Percentiles rank a stretch among this genome's conserved stretches.
Evolutionary conservation across 2,888 invertebrate species (phyloP).

Genomic region (Drosophila suboccidentalis): DNA sequence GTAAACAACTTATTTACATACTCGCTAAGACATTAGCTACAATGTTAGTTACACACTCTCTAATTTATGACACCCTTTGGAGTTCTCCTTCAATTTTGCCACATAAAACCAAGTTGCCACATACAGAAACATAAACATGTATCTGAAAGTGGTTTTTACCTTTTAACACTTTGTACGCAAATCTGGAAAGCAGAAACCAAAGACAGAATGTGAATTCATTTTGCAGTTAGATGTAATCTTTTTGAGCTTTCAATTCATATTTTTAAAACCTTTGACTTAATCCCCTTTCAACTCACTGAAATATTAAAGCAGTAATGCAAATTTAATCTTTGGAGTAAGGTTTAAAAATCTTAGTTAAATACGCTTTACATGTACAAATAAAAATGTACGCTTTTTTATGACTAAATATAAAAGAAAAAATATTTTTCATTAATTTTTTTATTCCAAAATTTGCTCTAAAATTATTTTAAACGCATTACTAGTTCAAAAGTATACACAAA

Average conservation of each 20-base stretch:
- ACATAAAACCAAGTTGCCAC: conserved; percentile 33
- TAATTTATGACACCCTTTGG: conserved; percentile 16
- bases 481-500: too few species aligned
- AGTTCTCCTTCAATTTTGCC: conserved; percentile 12
- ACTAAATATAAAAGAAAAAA: not conserved
- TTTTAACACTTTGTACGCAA: conserved; percentile 35
- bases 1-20: conserved; percentile 36
- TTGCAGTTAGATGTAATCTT: not conserved
- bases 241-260: not conserved
- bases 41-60: conserved; percentile 18
- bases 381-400: not conserved
- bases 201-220: conserved; percentile 1
- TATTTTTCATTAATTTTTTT: not conserved
- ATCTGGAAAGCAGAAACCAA: not conserved
- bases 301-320: not conserved
- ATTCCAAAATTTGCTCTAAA: too few species aligned
- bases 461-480: too few species aligned
- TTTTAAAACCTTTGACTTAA: not conserved
- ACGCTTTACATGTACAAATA: not conserved
- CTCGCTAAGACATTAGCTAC: conserved; percentile 21
- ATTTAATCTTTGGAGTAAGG: not conserved
- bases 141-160: conserved; percentile 31
- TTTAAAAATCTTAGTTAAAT: not conserved
- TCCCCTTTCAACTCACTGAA: conserved; percentile 1
- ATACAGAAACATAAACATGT: not conserved